Base-by-base conservation (phyloP, 2,113 vertebrate genomes). In the Chamaea fasciata region DNA sequence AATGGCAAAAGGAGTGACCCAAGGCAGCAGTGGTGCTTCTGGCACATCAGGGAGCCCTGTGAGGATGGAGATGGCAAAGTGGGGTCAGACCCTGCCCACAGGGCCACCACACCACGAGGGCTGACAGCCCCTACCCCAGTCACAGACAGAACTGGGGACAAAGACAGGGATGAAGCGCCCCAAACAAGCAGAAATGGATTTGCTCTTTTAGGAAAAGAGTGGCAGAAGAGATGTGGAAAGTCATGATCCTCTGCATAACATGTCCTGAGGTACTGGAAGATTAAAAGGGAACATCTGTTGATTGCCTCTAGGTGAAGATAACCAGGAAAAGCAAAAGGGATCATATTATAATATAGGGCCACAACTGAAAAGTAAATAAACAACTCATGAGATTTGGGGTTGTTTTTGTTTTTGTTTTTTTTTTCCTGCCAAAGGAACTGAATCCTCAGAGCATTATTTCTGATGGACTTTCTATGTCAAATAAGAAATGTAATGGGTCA, bases 1-100 rank as follows among this genome's bases (percentile, higher is more conserved):
- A 55, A 59, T 1, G n/a, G 33, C 53, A 28, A n/a, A 55, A 81
- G 53, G 46, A 65, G 35, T 2, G n/a, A 63, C 10, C 21, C 0
- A 0, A 47, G n/a, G 52, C 37, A 44, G 55, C 3, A 1, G 55
- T 5, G 52, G 7, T 11, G 28, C 55, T 80, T 11, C 65, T 33
- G 7, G 37, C 52, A 42, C 42, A 9, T 0, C 1, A 3, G 7
- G 1, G 55, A 30, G 50, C 11, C 2, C 10, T 33, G 47, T 3
- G 19, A 71, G 50, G n/a, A 22, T 15, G 37, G 55, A 44, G 73
- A 68, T 78, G 22, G 52, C 27, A 13, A 35, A 68, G 59, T 7
- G 37, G 26, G 63, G 42, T 27, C 65, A 83, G 35, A 59, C 50
- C n/a, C 42, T 37, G 70, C 64, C 24, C 41, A 2, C 28, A 23